These are phyloP conservation scores for Oxycera nigricornis DNA, from an alignment of 2,888 invertebrate genomes.

Conservation along the genomic window DNA sequence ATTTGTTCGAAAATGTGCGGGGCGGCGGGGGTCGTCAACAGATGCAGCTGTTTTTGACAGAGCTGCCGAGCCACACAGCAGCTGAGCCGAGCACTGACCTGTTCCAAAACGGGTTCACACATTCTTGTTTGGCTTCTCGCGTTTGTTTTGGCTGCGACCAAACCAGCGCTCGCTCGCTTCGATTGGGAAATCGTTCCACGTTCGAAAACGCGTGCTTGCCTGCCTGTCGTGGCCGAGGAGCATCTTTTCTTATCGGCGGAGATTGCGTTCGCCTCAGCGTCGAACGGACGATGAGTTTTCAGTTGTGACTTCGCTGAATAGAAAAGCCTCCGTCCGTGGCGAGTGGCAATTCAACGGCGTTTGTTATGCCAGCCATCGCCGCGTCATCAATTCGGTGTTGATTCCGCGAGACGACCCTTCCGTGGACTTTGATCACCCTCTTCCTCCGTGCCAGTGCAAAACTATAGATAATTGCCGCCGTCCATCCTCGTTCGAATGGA, in stretches of 20 bases:
- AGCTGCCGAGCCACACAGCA: constrained; percentile 29
- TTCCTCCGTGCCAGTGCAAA: too few species aligned
- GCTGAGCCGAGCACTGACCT: constrained; percentile 42
- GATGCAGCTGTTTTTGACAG: constrained; percentile 52
- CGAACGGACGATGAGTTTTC: too few species aligned
- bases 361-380: too few species aligned
- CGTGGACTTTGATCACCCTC: too few species aligned
- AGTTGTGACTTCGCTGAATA: too few species aligned
- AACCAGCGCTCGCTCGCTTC: not conserved
- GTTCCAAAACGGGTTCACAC: constrained; percentile 38
- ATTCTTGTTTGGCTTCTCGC: constrained; percentile 17
- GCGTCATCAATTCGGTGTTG: too few species aligned
- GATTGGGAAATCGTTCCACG: not conserved
- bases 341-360: too few species aligned
- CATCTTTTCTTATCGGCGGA: not conserved
- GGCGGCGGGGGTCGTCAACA: not conserved
- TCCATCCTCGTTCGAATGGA: too few species aligned
- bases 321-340: too few species aligned
- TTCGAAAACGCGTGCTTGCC: not conserved
- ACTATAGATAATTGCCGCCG: too few species aligned
- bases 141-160: constrained; percentile 25
- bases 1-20: not conserved
- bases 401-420: too few species aligned
- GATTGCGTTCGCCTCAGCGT: too few species aligned
- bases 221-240: not conserved